Evolutionary conservation across 2,113 vertebrate species (phyloP), one percentile per base, ranked within the genome.

Genomic region (Salvator merianae): DNA sequence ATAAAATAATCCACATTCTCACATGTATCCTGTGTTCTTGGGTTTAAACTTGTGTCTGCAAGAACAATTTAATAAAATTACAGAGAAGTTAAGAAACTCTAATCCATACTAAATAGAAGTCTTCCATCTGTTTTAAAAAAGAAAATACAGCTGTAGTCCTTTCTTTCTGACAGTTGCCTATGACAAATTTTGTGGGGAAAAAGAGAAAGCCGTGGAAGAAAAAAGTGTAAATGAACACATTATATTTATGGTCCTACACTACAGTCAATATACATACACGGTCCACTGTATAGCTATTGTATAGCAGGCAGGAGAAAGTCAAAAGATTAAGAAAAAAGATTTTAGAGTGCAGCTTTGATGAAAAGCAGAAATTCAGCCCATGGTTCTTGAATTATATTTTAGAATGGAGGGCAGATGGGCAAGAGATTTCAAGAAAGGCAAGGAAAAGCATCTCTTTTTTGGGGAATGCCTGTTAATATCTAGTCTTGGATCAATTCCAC

Each of bases 1-100:
- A 84, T 87, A 87, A 65, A 73, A 68, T 5, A 16, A 77, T 0
- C 10, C 81, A 86, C 80, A 79, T 59, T 4, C 34, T 87, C 50
- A 91, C 76, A 71, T 79, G 69, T 0, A 13, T 36, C 0, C 14
- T 71, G 3, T 14, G 1, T 3, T 9, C 81, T 82, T 36, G 0
- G 0, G 18, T 84, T 91, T 91, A 10, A n/a, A 83, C 14, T 50
- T 82, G 1, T 55, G 47, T 72, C 22, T 13, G 86, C 69, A 68
- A 81, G 84, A 86, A 62, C 68, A 79, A 16, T 71, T 24, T 68
- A 81, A 4, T 0, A 70, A 69, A 43, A 84, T 81, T 87, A 16
- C 75, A 78, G 40, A 14, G 73, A 91, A 82, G 28, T 4, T 85
- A 5, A 87, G 13, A n/a, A 63, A 3, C 59, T 7, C 7, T 1